Percentiles rank a stretch among this genome's conserved stretches.
phyloP scores from a whole-genome alignment of 2,797 vertebrate species.

The Onychomys arenicola region DNA sequence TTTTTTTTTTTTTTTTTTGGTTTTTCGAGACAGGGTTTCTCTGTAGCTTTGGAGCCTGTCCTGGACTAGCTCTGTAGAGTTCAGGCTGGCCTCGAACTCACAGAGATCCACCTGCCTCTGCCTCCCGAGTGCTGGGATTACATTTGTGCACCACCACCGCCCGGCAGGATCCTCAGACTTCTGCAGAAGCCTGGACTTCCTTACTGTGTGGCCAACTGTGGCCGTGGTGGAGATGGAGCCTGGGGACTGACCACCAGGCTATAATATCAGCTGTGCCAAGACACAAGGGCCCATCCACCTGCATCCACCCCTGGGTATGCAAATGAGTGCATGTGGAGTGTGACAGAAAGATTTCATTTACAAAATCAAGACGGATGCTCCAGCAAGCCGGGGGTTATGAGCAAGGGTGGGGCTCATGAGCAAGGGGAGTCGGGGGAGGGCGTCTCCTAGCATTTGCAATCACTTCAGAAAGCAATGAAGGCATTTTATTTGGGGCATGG shows the following conservation, averaged over 20 bases:
- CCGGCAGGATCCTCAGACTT: background rate
- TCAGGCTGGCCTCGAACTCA: no score
- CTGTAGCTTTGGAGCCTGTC: no score
- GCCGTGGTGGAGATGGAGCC: background rate
- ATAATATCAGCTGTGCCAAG: background rate
- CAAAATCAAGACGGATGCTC: background rate
- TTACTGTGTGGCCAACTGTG: background rate
- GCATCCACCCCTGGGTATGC: background rate
- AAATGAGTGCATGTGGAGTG: background rate
- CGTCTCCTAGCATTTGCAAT: background rate
- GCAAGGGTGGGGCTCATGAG: background rate
- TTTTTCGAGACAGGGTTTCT: no score
- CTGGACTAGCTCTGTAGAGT: no score
- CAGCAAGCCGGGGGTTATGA: background rate
- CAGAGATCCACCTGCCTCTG: no score
- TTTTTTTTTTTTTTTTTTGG: no score
- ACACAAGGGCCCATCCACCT: background rate
- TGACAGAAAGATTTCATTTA: background rate
- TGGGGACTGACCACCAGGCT: background rate
- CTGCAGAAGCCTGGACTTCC: background rate
- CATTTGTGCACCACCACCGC: no score
- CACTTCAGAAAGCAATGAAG: background rate
- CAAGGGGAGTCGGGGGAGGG: no score
- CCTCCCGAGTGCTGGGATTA: no score
- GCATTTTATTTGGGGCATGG: background rate